Conservation (phyloP, 37 sponge, comb jelly and placozoan species). For the Crambe crambe region DNA sequence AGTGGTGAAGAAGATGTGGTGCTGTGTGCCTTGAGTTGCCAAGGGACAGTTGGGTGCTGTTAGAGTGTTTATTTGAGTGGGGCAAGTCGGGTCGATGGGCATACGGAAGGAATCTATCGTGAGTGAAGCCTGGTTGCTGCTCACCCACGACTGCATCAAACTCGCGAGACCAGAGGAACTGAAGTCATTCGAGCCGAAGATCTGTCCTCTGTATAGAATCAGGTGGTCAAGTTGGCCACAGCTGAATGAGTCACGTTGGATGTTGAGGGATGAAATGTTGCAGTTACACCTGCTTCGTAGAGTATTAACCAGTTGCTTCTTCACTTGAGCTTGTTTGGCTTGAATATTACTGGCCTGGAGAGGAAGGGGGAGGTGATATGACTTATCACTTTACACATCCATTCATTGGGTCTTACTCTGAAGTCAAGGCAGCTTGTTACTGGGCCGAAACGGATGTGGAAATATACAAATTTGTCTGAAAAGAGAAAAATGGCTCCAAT, state of each 20-base stretch:
- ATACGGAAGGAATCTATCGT: not conserved
- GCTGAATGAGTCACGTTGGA: conserved; percentile 8
- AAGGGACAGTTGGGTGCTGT: conserved; percentile 23
- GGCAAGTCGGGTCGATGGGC: conserved; percentile 19
- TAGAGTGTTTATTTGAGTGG: not conserved
- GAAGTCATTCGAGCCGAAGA: conserved; percentile 19
- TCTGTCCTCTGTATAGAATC: conserved; percentile 22
- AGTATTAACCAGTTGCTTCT: not conserved
- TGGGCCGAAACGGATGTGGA: conserved; percentile 30
- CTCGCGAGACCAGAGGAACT: conserved; percentile 9
- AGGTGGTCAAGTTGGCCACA: conserved; percentile 21
- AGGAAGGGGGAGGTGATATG: too few species aligned
- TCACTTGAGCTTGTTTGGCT: not conserved
- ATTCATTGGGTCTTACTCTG: conserved; percentile 17
- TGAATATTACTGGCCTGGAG: not conserved
- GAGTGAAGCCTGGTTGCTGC: not conserved
- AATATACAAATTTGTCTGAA: conserved; percentile 24
- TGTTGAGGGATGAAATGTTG: not conserved
- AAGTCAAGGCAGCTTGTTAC: conserved; percentile 11
- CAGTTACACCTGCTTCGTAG: conserved; percentile 10
- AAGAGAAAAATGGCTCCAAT: too few species aligned
- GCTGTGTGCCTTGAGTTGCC: not conserved
- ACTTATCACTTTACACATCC: not conserved
- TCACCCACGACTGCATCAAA: conserved; percentile 31
- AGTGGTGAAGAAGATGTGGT: not conserved